These are phyloP conservation scores for Pelobates cultripes DNA, from an alignment of 2,797 vertebrate species.

Conservation along the genomic window DNA sequence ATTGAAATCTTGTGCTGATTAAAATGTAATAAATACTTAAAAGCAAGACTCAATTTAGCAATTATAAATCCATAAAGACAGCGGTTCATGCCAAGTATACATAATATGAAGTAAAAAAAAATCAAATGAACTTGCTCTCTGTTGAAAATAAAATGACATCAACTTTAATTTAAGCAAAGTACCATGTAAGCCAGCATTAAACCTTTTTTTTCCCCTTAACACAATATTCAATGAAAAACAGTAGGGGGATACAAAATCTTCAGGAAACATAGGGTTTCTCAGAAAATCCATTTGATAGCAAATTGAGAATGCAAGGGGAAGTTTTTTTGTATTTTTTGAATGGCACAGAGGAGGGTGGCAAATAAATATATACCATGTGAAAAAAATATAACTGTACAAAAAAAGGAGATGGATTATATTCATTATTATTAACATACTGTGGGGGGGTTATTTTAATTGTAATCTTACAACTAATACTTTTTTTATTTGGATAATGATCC, in stretches of 20 bases:
- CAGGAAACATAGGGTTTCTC: slow-evolving; percentile 38
- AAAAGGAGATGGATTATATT: slow-evolving; percentile 30
- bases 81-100: too few species aligned
- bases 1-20: too few species aligned
- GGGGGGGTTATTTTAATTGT: too few species aligned
- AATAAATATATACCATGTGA: slow-evolving; percentile 18
- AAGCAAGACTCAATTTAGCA: too few species aligned
- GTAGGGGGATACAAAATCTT: slow-evolving; percentile 41
- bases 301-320: not conserved
- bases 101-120: too few species aligned
- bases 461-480: too few species aligned
- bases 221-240: slow-evolving; percentile 48
- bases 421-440: not conserved
- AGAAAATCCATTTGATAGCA: slow-evolving; percentile 44
- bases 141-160: too few species aligned
- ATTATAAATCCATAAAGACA: too few species aligned
- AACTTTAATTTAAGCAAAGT: slow-evolving; percentile 30
- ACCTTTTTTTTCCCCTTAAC: slow-evolving; percentile 39
- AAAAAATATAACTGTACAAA: slow-evolving; percentile 23
- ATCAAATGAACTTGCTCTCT: too few species aligned
- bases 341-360: slow-evolving; percentile 39
- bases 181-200: slow-evolving; percentile 28
- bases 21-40: too few species aligned
- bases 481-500: too few species aligned
- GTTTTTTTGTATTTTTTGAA: slow-evolving; percentile 41